These are phyloP conservation scores for Talpa occidentalis DNA, from an alignment of 2,113 vertebrate species.

Conservation along the genomic window DNA sequence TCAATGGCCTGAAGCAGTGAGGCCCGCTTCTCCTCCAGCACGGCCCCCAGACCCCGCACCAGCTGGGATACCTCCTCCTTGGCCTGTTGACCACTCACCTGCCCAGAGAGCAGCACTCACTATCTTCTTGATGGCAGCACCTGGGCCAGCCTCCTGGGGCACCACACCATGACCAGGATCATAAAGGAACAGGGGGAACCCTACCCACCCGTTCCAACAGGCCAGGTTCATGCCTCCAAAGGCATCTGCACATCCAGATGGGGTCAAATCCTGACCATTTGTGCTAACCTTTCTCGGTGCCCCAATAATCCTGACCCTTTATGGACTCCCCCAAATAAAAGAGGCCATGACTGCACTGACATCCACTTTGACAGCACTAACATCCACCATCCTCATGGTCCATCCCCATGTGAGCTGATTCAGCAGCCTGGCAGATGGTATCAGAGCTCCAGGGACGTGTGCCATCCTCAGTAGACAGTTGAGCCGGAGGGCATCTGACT, in stretches of 20 bases:
- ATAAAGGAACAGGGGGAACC: neutral
- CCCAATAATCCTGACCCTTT: neutral
- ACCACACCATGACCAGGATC: neutral
- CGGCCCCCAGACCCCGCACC: slow-evolving; percentile 89
- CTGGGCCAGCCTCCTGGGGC: neutral
- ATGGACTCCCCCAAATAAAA: neutral
- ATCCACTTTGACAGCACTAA: neutral
- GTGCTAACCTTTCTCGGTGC: neutral
- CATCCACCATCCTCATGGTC: neutral
- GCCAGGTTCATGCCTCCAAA: neutral
- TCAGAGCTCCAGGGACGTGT: neutral
- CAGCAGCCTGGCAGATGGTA: neutral
- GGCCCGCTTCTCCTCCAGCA: slow-evolving; percentile 92
- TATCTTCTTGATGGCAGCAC: neutral
- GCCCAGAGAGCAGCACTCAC: slow-evolving; percentile 31
- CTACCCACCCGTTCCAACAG: neutral
- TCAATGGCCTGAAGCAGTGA: slow-evolving; percentile 90
- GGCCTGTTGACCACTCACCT: slow-evolving; percentile 92
- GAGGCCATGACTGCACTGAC: neutral
- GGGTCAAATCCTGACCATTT: neutral
- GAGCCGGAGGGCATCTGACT: neutral
- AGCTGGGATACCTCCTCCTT: slow-evolving; percentile 92
- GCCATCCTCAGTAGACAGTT: neutral
- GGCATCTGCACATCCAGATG: neutral
- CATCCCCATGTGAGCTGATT: neutral